Evolutionary conservation across 2,113 vertebrate genomes (phyloP).

Genomic region (Crotalus horridus): DNA sequence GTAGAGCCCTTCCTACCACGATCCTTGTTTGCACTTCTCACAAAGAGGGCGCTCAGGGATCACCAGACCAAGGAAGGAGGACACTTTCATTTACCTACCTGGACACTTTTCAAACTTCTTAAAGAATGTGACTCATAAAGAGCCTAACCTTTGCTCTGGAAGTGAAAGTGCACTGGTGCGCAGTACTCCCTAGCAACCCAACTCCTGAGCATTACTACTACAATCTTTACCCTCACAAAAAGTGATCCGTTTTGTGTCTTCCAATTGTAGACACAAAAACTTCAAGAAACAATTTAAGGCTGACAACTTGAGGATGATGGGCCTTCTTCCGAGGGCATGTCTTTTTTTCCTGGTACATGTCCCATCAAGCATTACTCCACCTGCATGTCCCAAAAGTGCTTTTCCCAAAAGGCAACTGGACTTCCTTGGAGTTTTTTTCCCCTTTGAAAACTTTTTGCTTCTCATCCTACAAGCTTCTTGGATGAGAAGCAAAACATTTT

Average conservation of each 20-base stretch:
- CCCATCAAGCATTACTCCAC: neutral
- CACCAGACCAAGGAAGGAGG: neutral
- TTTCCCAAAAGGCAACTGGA: neutral
- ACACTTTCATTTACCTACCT: neutral
- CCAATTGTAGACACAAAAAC: neutral
- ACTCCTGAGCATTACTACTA: neutral
- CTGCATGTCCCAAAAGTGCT: neutral
- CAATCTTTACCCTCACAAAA: neutral
- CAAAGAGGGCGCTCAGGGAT: neutral
- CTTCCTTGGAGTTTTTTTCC: neutral
- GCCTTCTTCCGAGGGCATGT: accelerated
- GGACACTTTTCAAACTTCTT: neutral
- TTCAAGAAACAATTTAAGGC: neutral
- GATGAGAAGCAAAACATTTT: neutral
- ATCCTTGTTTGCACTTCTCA: neutral
- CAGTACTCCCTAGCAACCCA: neutral
- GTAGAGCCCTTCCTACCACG: neutral
- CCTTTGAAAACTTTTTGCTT: neutral
- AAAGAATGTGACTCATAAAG: too few species aligned
- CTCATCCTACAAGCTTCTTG: neutral
- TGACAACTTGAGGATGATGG: too few species aligned
- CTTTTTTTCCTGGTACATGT: neutral
- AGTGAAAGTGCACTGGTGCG: neutral
- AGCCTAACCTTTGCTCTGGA: neutral
- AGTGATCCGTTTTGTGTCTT: too few species aligned